These are phyloP conservation scores for Gymnorhina tibicen DNA, from an alignment of 2,113 vertebrate genomes.

Conservation along the genomic window DNA sequence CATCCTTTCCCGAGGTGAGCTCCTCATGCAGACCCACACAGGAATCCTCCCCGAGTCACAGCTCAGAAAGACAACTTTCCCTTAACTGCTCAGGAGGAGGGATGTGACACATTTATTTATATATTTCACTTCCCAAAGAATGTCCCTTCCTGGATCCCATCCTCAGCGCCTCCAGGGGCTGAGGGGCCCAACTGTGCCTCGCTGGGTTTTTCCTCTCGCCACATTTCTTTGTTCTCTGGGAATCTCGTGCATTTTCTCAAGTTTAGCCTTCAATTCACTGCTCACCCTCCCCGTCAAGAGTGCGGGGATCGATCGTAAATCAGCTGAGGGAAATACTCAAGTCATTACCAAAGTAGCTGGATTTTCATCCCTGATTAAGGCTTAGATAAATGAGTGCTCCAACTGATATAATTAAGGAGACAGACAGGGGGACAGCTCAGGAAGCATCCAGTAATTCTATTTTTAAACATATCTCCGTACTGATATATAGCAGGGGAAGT, in stretches of 20 bases:
- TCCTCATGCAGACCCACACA: fast-evolving
- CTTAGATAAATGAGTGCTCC: slow-evolving; percentile 64
- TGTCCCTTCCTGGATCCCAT: background rate
- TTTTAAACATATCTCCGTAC: slow-evolving; percentile 37
- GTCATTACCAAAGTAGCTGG: slow-evolving; percentile 52
- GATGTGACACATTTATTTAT: background rate
- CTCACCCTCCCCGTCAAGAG: background rate
- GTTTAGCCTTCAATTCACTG: background rate
- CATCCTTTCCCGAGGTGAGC: too few relatives aligned
- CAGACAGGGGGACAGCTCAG: slow-evolving; percentile 31
- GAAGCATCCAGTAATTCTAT: slow-evolving; percentile 60
- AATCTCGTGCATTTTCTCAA: background rate
- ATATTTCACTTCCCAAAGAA: background rate
- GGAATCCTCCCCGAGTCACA: background rate
- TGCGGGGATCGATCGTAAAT: slow-evolving; percentile 18
- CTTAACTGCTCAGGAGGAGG: background rate
- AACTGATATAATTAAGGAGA: slow-evolving; percentile 31
- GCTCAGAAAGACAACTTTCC: background rate
- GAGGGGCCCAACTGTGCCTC: fast-evolving
- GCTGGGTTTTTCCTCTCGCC: background rate
- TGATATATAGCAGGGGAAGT: slow-evolving; percentile 27
- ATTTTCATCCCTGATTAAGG: slow-evolving; percentile 61
- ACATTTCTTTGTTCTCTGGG: background rate
- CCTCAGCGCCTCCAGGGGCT: background rate
- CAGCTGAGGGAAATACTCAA: slow-evolving; percentile 34